Conservation (phyloP, 2,113 vertebrate genomes). For the Tamias sibiricus region DNA sequence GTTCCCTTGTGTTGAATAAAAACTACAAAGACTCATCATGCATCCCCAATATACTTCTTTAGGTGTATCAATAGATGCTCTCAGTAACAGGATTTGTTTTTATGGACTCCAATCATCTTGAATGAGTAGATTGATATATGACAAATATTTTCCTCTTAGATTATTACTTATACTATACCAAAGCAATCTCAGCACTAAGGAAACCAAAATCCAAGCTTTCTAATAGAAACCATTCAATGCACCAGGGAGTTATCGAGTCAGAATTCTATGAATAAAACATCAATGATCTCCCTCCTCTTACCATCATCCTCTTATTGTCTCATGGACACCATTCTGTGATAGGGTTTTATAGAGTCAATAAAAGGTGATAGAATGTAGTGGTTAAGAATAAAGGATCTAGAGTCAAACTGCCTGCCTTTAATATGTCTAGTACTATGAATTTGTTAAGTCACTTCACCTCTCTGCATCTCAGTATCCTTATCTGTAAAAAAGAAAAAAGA, state of each 20-base stretch:
- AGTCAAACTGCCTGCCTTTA: not conserved
- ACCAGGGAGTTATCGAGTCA: not conserved
- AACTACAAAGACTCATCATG: not conserved
- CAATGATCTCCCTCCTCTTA: not conserved
- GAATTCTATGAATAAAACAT: not conserved
- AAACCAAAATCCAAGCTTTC: not conserved
- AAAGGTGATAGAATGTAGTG: not conserved
- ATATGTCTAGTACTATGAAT: not conserved
- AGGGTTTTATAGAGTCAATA: not conserved
- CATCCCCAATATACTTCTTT: not conserved
- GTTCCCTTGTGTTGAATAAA: constrained; percentile 62
- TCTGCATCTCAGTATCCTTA: not conserved
- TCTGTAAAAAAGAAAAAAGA: not conserved
- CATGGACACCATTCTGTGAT: not conserved
- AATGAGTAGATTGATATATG: not conserved
- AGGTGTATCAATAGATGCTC: not conserved
- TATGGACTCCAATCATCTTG: not conserved
- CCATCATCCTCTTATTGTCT: not conserved
- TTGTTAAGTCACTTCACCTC: not conserved
- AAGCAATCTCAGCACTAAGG: not conserved
- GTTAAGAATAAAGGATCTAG: not conserved
- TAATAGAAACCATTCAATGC: not conserved
- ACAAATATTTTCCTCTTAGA: not conserved
- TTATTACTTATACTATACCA: not conserved
- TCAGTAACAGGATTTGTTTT: not conserved